phyloP scores from a whole-genome alignment of 2,113 vertebrate genomes.

The Geothlypis trichas region DNA sequence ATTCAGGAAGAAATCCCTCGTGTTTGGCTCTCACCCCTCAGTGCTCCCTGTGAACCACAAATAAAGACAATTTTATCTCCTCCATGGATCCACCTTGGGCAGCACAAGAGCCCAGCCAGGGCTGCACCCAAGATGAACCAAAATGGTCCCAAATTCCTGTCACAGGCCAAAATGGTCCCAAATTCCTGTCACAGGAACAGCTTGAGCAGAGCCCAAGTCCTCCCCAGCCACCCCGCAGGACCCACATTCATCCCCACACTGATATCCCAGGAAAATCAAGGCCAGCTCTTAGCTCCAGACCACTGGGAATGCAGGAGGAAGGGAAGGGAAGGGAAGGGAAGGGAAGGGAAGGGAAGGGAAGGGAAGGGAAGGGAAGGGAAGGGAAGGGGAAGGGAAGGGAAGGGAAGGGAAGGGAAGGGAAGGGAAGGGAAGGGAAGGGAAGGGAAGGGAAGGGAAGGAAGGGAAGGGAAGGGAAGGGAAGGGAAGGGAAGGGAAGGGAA shows the following conservation, averaged over 20 bases:
- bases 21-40: not conserved
- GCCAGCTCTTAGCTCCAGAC: not conserved
- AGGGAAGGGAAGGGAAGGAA: not conserved
- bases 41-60: not conserved
- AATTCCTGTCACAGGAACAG: not conserved
- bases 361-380: not conserved
- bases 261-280: not conserved
- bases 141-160: not conserved
- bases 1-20: not conserved
- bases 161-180: not conserved
- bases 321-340: not conserved
- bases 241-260: accelerated
- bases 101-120: too few species aligned
- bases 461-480: not conserved
- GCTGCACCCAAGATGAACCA: too few species aligned
- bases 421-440: not conserved
- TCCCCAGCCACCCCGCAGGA: not conserved
- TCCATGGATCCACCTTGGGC: too few species aligned
- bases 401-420: not conserved
- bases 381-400: not conserved
- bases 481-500: not conserved
- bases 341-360: not conserved
- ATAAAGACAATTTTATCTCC: not conserved
- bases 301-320: not conserved
- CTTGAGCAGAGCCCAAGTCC: not conserved